phyloP scores from a whole-genome alignment of 2,113 vertebrate genomes.

The Illadopsis cleaveri region DNA sequence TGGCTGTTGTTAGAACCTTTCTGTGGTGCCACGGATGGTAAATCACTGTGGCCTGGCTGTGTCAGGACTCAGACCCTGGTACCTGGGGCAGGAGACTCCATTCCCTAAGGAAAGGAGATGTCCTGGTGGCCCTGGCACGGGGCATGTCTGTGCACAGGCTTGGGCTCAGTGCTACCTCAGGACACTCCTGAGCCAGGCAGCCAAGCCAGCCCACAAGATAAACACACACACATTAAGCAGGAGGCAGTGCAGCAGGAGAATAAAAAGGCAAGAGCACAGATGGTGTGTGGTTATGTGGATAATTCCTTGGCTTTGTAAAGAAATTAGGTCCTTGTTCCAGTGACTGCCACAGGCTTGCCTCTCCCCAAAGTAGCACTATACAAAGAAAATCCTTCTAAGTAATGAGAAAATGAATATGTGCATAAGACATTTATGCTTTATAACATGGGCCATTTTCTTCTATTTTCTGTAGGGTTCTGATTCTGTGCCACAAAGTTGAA shows the following conservation, averaged over 20 bases:
- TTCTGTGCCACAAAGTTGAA: neutral
- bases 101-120: neutral
- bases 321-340: neutral
- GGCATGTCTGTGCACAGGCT: neutral
- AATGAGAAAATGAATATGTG: neutral
- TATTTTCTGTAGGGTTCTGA: neutral
- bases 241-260: neutral
- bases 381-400: neutral
- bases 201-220: neutral
- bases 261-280: neutral
- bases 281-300: neutral
- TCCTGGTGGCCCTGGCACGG: neutral
- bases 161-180: neutral
- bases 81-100: accelerated
- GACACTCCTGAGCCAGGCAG: neutral
- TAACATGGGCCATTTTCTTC: neutral
- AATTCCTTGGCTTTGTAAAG: neutral
- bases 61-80: neutral
- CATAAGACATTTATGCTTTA: neutral
- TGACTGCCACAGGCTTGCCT: neutral
- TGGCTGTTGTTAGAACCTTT: neutral
- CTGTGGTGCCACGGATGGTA: too few relatives aligned
- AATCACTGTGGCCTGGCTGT: neutral
- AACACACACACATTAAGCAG: neutral
- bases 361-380: neutral